Conservation (phyloP, 2,113 vertebrate genomes). For the Penelope pileata region DNA sequence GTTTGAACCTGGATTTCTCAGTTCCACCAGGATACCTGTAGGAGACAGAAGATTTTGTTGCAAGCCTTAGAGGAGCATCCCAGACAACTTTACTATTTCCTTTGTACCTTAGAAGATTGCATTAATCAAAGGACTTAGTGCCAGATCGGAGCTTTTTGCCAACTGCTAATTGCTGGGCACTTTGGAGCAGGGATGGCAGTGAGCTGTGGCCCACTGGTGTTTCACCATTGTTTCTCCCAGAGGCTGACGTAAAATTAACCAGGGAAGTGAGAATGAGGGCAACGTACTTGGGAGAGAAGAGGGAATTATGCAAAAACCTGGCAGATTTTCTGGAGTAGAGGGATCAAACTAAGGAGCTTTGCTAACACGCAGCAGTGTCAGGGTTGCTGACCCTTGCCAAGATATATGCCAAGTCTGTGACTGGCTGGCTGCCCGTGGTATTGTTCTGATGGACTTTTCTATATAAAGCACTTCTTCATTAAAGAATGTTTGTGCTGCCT, state of each 20-base stretch:
- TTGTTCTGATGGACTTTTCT: constrained; percentile 48
- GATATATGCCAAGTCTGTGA: neutral
- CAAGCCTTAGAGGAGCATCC: neutral
- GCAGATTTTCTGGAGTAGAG: constrained; percentile 45
- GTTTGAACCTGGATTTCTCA: neutral
- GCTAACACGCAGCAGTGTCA: constrained; percentile 46
- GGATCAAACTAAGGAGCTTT: constrained; percentile 70
- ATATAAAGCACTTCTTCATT: constrained; percentile 47
- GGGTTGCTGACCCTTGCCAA: constrained; percentile 49
- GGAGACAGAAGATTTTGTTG: neutral
- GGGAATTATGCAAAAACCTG: constrained; percentile 60
- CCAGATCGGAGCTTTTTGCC: neutral
- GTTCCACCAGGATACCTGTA: neutral
- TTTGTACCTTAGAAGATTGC: neutral
- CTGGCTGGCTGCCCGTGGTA: constrained; percentile 6
- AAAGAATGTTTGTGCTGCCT: constrained; percentile 6
- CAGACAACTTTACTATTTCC: neutral
- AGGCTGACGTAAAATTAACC: constrained; percentile 41
- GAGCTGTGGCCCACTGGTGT: neutral
- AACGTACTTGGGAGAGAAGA: constrained; percentile 8
- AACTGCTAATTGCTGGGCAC: neutral
- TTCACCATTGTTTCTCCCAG: constrained; percentile 9
- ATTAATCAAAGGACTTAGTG: constrained; percentile 22
- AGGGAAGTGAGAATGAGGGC: constrained; percentile 21
- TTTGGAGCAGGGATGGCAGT: neutral